A percentile compares a stretch with the other conserved stretches of the same genome.
Conservation (phyloP, 2,888 invertebrate species). For the Papilio gigon region DNA sequence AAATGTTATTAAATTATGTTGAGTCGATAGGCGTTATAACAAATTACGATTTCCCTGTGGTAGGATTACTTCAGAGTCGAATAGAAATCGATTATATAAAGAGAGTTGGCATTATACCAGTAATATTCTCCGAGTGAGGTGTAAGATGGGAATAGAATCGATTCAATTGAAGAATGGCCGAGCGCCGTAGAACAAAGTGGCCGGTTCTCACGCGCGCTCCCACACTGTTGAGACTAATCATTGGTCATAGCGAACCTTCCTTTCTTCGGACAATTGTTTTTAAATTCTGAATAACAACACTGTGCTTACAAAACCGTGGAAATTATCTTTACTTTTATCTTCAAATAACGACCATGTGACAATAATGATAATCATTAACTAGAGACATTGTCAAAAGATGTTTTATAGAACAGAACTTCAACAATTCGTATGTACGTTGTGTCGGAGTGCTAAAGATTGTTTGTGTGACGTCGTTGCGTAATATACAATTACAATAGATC, state of each 20-base stretch:
- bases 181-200: slow-evolving; percentile 66
- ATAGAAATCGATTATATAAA: slow-evolving; percentile 36
- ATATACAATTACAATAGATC: slow-evolving; percentile 8
- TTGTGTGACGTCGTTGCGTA: neutral
- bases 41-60: slow-evolving; percentile 16
- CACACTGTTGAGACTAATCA: slow-evolving; percentile 70
- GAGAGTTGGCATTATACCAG: slow-evolving; percentile 33
- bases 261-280: slow-evolving; percentile 41
- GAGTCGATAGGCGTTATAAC: too few species aligned
- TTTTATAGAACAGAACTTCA: neutral
- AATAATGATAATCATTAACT: neutral
- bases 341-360: slow-evolving; percentile 18
- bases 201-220: slow-evolving; percentile 75
- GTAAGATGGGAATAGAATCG: slow-evolving; percentile 48
- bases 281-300: slow-evolving; percentile 35
- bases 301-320: slow-evolving; percentile 26
- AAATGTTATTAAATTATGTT: too few species aligned
- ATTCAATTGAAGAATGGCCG: slow-evolving; percentile 64
- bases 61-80: slow-evolving; percentile 18
- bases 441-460: neutral
- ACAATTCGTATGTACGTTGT: neutral
- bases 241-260: slow-evolving; percentile 70
- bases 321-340: slow-evolving; percentile 16
- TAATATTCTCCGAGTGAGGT: slow-evolving; percentile 46
- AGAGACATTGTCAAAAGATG: neutral